phyloP scores from a whole-genome alignment of 1,140 invertebrate species.

The Calephelis nemesis region DNA sequence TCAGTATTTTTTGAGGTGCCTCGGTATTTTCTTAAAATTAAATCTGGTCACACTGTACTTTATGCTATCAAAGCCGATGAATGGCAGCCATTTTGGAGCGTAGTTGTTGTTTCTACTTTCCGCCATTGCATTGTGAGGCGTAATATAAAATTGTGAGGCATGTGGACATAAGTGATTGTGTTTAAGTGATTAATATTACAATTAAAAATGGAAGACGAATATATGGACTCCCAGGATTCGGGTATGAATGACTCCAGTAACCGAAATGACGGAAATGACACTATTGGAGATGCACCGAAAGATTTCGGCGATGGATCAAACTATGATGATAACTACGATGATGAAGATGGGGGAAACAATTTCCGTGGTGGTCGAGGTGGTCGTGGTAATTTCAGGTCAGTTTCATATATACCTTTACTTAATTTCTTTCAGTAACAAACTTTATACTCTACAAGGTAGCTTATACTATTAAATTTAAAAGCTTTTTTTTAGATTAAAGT shows the following conservation, averaged over 20 bases:
- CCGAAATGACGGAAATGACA: slow-evolving; percentile 41
- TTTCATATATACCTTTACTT: slow-evolving; percentile 1
- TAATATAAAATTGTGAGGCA: slow-evolving; percentile 36
- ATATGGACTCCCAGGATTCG: slow-evolving; percentile 59
- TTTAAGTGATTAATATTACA: slow-evolving; percentile 31
- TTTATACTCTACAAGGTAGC: slow-evolving; percentile 4
- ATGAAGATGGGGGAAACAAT: slow-evolving; percentile 61
- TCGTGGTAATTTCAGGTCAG: slow-evolving; percentile 80
- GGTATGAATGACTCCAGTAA: slow-evolving; percentile 44
- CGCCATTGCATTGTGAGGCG: slow-evolving; percentile 37
- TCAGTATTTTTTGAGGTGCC: background rate
- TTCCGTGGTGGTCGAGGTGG: slow-evolving; percentile 76
- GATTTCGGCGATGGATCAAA: slow-evolving; percentile 46
- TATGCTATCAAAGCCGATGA: slow-evolving; percentile 32
- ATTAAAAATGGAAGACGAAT: slow-evolving; percentile 62
- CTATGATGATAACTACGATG: slow-evolving; percentile 56
- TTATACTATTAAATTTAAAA: background rate
- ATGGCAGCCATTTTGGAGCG: slow-evolving; percentile 31
- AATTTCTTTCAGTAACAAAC: background rate
- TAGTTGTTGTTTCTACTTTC: slow-evolving; percentile 37
- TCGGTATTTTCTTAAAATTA: too few relatives aligned
- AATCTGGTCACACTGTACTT: too few relatives aligned
- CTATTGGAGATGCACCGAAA: slow-evolving; percentile 43
- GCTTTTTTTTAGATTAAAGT: too few relatives aligned
- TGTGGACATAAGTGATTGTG: slow-evolving; percentile 54